Base-by-base conservation (phyloP, 1,140 invertebrate genomes). In the Rhagoletis pomonella region DNA sequence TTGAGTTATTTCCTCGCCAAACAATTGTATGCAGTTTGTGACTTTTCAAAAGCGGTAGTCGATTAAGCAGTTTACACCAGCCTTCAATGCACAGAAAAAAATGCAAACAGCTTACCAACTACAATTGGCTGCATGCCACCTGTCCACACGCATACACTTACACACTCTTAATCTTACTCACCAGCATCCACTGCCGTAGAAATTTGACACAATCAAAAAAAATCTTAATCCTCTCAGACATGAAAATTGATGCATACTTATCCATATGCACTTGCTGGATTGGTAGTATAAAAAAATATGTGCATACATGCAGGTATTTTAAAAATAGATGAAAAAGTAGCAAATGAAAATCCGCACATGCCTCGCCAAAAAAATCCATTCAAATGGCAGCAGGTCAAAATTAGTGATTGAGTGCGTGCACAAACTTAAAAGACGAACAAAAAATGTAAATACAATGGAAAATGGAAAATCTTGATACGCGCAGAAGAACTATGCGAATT, bases 221-320 rank as follows among this genome's bases (percentile, higher is more conserved):
- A 81, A 81, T 81, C 73, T n/a, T 81, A 81, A 81, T 81, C 73
- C 73, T 81, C 73, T 81, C 47, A 58, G 19, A 81, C 73, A 17
- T 81, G n/a, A n/a, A 81, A 12, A 69, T 2, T 44, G 5, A 14
- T 62, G 64, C 19, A 29, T 29, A 29, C 64, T 29, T 2, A 10
- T 7, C 0, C 50, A 10, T 55, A 55, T 55, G 50, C 10, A 10
- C 10, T 5, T 55, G 50, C 10, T 3, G 10, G 50, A 29, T 29
- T 29, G 50, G 50, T 55, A 29, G 19, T 29, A 29, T 29, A 65
- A 65, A 65, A 65, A 44, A 73, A 73, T n/a, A n/a, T n/a, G 9
- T 39, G 42, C 29, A 29, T 29, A 62, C 0, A 14, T 17, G 1
- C 14, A 55, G 17, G 47, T 81, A 81, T 55, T 81, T 81, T 42